phyloP scores from a whole-genome alignment of 2,113 vertebrate species.

The Parus major region DNA sequence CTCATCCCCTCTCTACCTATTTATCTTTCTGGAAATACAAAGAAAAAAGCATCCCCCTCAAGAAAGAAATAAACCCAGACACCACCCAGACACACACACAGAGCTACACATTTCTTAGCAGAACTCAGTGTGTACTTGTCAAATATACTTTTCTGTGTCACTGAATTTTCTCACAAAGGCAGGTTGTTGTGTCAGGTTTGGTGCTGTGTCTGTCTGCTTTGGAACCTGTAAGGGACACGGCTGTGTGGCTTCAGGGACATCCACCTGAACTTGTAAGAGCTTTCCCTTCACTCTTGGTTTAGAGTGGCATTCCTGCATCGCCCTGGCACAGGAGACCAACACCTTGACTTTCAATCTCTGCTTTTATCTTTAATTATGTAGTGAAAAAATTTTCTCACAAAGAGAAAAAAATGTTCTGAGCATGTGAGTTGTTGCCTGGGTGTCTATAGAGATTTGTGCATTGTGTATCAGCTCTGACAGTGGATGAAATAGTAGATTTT shows the following conservation, averaged over 20 bases:
- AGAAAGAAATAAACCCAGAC: neutral
- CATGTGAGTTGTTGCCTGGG: neutral
- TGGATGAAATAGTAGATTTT: neutral
- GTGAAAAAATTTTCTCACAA: neutral
- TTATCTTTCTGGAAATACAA: neutral
- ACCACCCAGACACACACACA: neutral
- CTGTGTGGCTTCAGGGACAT: neutral
- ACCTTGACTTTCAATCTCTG: neutral
- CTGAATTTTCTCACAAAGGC: neutral
- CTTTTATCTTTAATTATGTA: neutral
- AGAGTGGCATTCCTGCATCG: neutral
- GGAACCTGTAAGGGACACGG: neutral
- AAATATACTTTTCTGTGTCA: slow-evolving; percentile 29
- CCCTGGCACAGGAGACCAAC: neutral
- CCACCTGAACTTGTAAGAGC: neutral
- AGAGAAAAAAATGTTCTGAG: neutral
- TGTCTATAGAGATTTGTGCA: neutral
- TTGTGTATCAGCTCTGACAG: neutral
- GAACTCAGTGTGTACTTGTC: neutral
- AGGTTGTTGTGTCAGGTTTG: neutral
- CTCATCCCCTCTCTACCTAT: neutral
- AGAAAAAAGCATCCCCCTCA: neutral
- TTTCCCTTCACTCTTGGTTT: neutral
- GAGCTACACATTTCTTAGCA: neutral
- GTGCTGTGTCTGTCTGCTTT: neutral